These are phyloP conservation scores for Aphyosemion australe DNA, from an alignment of 2,113 vertebrate species.

Conservation along the genomic window DNA sequence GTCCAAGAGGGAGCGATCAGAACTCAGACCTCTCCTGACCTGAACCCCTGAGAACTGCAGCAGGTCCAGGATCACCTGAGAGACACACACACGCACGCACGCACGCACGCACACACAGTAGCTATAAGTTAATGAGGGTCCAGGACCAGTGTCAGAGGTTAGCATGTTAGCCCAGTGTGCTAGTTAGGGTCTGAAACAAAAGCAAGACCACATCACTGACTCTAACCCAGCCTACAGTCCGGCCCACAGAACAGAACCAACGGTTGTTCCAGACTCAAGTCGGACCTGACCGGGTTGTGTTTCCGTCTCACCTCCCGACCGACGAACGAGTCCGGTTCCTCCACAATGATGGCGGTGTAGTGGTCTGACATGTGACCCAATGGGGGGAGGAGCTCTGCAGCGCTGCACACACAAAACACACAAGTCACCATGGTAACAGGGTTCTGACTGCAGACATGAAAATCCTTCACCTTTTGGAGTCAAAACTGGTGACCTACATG, in stretches of 20 bases:
- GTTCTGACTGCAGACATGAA: no score
- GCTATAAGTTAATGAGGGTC: no score
- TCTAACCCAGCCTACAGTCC: no score
- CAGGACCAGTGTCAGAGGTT: no score
- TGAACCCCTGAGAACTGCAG: constrained; percentile 83
- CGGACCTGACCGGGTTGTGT: background rate
- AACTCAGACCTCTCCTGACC: constrained; percentile 81
- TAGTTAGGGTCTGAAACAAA: no score
- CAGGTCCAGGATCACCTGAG: constrained; percentile 91
- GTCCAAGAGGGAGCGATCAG: constrained; percentile 80
- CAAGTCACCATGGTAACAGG: background rate
- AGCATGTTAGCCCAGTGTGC: no score
- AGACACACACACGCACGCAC: constrained; percentile 3
- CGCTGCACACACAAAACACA: constrained; percentile 31
- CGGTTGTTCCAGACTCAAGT: background rate
- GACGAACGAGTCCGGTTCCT: constrained; percentile 57
- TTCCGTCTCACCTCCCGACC: constrained; percentile 60
- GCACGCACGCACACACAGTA: background rate
- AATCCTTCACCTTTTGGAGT: no score
- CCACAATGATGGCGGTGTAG: constrained; percentile 59
- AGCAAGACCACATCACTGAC: no score
- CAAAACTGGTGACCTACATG: no score
- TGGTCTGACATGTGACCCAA: constrained; percentile 63
- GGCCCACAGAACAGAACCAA: no score
- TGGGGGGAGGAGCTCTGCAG: constrained; percentile 58